These are phyloP conservation scores for Leuctra nigra DNA, from an alignment of 2,888 invertebrate genomes.

Conservation along the genomic window DNA sequence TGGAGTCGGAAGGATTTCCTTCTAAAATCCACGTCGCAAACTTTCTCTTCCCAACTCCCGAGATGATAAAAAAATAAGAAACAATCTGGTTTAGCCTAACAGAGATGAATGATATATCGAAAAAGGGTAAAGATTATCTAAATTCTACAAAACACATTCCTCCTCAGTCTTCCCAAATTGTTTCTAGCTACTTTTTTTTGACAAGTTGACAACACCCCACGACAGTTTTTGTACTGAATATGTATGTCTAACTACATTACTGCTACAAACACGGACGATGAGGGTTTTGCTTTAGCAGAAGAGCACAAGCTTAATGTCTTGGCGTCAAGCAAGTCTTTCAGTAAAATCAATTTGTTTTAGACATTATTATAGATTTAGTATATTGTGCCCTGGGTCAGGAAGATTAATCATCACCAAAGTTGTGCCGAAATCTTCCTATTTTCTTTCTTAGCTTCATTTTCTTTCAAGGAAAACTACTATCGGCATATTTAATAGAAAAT, in stretches of 20 bases:
- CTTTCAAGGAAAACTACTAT: background rate
- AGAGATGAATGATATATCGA: background rate
- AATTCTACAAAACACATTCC: constrained; percentile 15
- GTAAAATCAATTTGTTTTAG: background rate
- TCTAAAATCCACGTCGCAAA: background rate
- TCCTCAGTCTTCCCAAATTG: constrained; percentile 28
- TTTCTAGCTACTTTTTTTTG: too few species aligned
- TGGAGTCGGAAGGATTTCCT: too few species aligned
- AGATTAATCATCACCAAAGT: constrained; percentile 21
- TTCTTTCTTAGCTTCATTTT: constrained; percentile 10
- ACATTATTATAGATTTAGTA: background rate
- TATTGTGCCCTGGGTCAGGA: constrained; percentile 26
- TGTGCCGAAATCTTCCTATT: constrained; percentile 17
- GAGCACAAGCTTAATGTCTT: background rate
- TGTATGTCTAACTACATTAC: background rate
- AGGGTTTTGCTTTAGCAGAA: background rate
- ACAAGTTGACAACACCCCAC: constrained; percentile 25
- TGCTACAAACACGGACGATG: background rate
- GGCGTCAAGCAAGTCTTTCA: constrained; percentile 12
- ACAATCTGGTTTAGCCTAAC: background rate
- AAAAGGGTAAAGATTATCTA: constrained; percentile 8
- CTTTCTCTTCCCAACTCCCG: background rate
- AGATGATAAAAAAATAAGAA: background rate
- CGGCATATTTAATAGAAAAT: constrained; percentile 17
- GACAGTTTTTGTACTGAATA: constrained; percentile 27